Conservation (phyloP, 2,888 invertebrate species). For the Barypeithes pellucidus region DNA sequence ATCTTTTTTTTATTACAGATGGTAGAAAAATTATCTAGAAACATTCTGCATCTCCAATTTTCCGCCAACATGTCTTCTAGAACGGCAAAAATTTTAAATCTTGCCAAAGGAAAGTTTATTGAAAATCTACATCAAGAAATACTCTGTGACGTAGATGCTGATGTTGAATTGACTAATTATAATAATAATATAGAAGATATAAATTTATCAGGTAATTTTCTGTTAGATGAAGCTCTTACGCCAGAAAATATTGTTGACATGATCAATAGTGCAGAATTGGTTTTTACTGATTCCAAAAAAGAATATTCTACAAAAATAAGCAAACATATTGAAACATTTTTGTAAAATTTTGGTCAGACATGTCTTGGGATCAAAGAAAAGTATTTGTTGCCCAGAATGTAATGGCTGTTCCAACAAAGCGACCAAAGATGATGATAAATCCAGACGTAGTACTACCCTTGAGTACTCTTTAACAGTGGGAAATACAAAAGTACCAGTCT, state of each 20-base stretch:
- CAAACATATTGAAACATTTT: background rate
- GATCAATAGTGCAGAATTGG: constrained; percentile 16
- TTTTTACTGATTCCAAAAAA: constrained; percentile 15
- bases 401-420: constrained; percentile 17
- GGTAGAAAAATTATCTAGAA: background rate
- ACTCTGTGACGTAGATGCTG: background rate
- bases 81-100: constrained; percentile 13
- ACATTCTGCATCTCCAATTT: too few species aligned
- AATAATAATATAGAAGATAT: constrained; percentile 5
- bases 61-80: background rate
- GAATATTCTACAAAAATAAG: background rate
- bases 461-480: constrained; percentile 24
- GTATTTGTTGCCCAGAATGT: constrained; percentile 21
- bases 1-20: background rate
- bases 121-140: constrained; percentile 11
- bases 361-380: constrained; percentile 27
- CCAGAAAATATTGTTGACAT: constrained; percentile 20
- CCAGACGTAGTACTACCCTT: constrained; percentile 26
- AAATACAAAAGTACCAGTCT: constrained; percentile 36
- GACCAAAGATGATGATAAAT: background rate
- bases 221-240: constrained; percentile 13
- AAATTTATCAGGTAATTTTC: constrained; percentile 18
- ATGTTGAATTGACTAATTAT: constrained; percentile 1
- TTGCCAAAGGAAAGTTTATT: constrained; percentile 13
- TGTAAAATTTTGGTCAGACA: constrained; percentile 13